These are phyloP conservation scores for Epinephelus malabaricus DNA, from an alignment of 2,797 vertebrate genomes.

Conservation along the genomic window DNA sequence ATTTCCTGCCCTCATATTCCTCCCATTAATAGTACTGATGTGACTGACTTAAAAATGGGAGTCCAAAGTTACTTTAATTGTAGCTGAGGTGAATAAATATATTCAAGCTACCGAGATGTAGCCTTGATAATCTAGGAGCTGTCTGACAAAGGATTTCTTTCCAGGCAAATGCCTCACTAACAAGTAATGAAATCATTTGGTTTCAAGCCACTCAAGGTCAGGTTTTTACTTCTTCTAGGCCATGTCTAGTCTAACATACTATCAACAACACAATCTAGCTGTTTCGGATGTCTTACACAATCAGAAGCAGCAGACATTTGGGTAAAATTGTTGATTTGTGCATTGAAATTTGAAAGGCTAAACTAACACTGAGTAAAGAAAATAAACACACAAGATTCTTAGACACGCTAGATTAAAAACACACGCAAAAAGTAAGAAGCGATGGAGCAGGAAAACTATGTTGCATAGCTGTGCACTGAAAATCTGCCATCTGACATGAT, in stretches of 20 bases:
- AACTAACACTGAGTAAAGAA: conserved; percentile 49
- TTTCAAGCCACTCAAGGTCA: conserved; percentile 72
- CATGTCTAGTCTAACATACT: background rate
- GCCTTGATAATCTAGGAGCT: conserved; percentile 85
- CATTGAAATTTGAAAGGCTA: conserved; percentile 19
- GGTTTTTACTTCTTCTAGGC: conserved; percentile 10
- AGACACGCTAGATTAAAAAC: conserved; percentile 62
- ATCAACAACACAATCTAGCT: conserved; percentile 25
- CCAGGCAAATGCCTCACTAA: conserved; percentile 53
- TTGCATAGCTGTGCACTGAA: conserved; percentile 85
- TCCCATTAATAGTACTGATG: conserved; percentile 43
- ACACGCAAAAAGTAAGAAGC: conserved; percentile 79
- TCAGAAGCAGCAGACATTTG: conserved; percentile 35
- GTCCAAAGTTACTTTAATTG: conserved; percentile 31
- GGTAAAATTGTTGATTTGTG: conserved; percentile 8
- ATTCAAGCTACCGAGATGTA: conserved; percentile 42
- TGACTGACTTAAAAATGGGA: conserved; percentile 47
- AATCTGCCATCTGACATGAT: conserved; percentile 71
- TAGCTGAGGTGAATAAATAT: conserved; percentile 50
- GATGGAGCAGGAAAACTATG: conserved; percentile 79
- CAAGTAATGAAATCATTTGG: conserved; percentile 45
- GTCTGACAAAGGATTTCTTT: conserved; percentile 94
- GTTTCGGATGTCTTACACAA: conserved; percentile 20
- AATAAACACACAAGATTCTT: conserved; percentile 69
- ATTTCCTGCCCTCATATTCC: conserved; percentile 60